Percentiles rank a stretch among this genome's conserved stretches.
phyloP scores from a whole-genome alignment of 2,797 vertebrate species.

The Enteromius trimaculatus region DNA sequence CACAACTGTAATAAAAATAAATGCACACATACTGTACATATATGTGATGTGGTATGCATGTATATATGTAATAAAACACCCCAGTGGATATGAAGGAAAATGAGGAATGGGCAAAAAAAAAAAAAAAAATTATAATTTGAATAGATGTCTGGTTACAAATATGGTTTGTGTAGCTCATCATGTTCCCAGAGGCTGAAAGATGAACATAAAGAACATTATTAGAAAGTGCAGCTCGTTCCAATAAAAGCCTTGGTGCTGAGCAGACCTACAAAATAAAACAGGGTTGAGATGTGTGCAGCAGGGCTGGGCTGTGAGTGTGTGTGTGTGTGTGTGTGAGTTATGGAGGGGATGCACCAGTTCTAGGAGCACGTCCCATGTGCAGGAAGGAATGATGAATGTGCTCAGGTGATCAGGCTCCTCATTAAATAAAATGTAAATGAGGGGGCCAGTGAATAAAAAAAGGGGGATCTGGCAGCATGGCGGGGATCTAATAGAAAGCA shows the following conservation, averaged over 20 bases:
- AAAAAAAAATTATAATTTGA: slow-evolving; percentile 34
- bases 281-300: slow-evolving; percentile 24
- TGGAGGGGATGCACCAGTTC: slow-evolving; percentile 49
- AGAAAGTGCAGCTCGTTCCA: slow-evolving; percentile 43
- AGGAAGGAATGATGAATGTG: slow-evolving; percentile 68
- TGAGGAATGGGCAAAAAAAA: neutral
- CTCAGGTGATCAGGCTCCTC: slow-evolving; percentile 68
- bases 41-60: neutral
- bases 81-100: slow-evolving; percentile 18
- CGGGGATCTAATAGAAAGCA: slow-evolving; percentile 64
- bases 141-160: slow-evolving; percentile 42
- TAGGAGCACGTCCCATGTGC: slow-evolving; percentile 56
- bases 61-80: neutral
- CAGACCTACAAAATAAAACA: slow-evolving; percentile 51
- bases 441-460: slow-evolving; percentile 55
- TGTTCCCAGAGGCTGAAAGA: slow-evolving; percentile 13
- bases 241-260: slow-evolving; percentile 52
- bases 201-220: slow-evolving; percentile 52
- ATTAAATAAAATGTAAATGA: slow-evolving; percentile 72
- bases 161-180: slow-evolving; percentile 44
- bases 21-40: neutral
- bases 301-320: slow-evolving; percentile 34
- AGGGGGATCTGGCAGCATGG: slow-evolving; percentile 57
- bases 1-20: too few species aligned
- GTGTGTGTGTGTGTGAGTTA: slow-evolving; percentile 36